Percentiles rank a stretch among this genome's conserved stretches.
Conservation (phyloP, 2,797 vertebrate genomes). For the Pachyuromys duprasi region DNA sequence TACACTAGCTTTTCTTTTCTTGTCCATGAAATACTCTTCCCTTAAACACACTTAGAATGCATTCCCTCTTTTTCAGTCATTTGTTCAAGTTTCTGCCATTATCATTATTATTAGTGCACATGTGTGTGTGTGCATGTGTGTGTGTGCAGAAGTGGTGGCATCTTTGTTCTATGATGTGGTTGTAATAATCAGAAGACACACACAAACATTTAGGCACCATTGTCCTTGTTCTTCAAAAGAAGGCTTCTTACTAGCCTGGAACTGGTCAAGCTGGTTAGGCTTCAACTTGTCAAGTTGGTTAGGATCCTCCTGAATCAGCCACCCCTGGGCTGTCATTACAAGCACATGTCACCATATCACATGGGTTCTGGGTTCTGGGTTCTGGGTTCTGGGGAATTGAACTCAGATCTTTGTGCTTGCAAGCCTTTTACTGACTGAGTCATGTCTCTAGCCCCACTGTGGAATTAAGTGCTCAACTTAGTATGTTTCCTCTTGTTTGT, state of each 20-base stretch:
- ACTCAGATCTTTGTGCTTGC: background rate
- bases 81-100: background rate
- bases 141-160: too few relatives aligned
- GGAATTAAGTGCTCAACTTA: background rate
- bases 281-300: background rate
- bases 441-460: background rate
- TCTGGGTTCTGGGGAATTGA: background rate
- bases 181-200: background rate
- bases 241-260: background rate
- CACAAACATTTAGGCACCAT: background rate
- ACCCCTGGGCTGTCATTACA: background rate
- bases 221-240: background rate
- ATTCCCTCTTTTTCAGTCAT: background rate
- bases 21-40: background rate
- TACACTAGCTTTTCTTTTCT: background rate
- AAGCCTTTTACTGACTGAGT: background rate
- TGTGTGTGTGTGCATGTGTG: background rate
- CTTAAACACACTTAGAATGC: background rate
- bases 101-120: background rate
- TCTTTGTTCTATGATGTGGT: too few relatives aligned
- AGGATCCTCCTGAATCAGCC: background rate
- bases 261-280: background rate
- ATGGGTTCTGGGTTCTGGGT: background rate
- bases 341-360: background rate
- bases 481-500: background rate